Base-by-base conservation (phyloP, 2,888 invertebrate species). In the Sarcophaga variegata region DNA sequence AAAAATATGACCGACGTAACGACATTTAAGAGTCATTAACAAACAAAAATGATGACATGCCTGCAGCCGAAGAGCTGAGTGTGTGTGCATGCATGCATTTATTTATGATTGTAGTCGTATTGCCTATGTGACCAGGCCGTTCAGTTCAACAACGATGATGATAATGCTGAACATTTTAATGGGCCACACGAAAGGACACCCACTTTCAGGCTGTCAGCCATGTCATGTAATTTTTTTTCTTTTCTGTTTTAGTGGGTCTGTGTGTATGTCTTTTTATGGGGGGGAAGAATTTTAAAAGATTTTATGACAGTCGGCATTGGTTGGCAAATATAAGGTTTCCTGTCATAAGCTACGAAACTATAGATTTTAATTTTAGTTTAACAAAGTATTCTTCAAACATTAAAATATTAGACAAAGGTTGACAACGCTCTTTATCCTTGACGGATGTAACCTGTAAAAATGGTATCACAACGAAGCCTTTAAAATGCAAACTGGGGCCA, bases 201-300 rank as follows among this genome's bases (percentile, higher is more conserved):
- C 88, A 89, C 88, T 88, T 89, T 87, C 77, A 85, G 83, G 77
- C 88, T 89, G 88, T 89, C 89, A 89, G 86, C 85, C 88, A 86
- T 87, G 88, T 88, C 86, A 86, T 87, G 3, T 14, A 60, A 27
- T 10, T 25, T 20, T 59, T 20, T 3, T n/a, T n/a, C 62, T 20
- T 4, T 54, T 37, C 37, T 37, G 5, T 81, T 67, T 81, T 76
- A 37, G 27, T 77, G 77, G 25, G 25, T 1, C 22, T 1, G 22
- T 22, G 20, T 20, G 22, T 75, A 69, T 84, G 72, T 59, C 63
- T 75, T 59, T 70, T 27, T 27, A 27, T 27, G 27, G 22, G 0
- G 37, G 6, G 1, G 37, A 8, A 8, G 2, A 8, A 37, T 8
- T 37, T 54, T 14, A 54, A 1, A 14, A 14, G 4, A 54, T 3